A percentile compares a stretch with the other conserved stretches of the same genome.
Evolutionary conservation across 2,888 invertebrate species (phyloP).

Genomic region (Aleiodes alternator): DNA sequence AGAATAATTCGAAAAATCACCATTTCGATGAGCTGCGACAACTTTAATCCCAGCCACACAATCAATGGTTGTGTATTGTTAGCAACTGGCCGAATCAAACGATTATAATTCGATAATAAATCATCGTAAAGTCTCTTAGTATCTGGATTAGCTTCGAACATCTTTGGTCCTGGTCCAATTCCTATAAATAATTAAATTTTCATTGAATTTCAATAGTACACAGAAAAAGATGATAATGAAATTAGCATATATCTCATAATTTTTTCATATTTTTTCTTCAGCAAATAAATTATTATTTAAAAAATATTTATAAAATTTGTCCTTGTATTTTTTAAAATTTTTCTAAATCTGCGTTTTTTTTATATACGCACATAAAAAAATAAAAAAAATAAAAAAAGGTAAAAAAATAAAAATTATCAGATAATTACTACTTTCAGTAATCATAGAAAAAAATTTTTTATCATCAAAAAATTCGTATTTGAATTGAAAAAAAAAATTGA

Average conservation of each 20-base stretch:
- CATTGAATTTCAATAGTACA: neutral
- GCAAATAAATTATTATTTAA: too few relatives aligned
- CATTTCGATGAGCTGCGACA: conserved; percentile 93
- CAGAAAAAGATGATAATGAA: too few relatives aligned
- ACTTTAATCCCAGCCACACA: conserved; percentile 91
- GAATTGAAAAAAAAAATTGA: too few relatives aligned
- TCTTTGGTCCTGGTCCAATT: conserved; percentile 60
- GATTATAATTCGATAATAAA: conserved; percentile 95
- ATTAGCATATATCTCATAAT: too few relatives aligned
- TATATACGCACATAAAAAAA: too few relatives aligned
- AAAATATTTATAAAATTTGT: too few relatives aligned
- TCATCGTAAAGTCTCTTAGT: conserved; percentile 97
- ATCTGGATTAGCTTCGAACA: conserved; percentile 90
- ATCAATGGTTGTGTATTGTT: conserved; percentile 95
- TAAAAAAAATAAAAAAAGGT: neutral
- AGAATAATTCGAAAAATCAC: conserved; percentile 64
- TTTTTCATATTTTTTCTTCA: too few relatives aligned
- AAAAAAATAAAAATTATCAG: neutral
- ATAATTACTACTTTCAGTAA: too few relatives aligned
- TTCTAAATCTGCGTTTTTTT: too few relatives aligned
- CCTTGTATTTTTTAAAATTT: too few relatives aligned
- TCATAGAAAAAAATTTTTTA: too few relatives aligned
- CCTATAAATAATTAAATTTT: conserved; percentile 57
- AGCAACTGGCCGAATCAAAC: conserved; percentile 93
- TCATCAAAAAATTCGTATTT: too few relatives aligned